Percentiles rank a stretch among this genome's conserved stretches.
Conservation (phyloP, 2,113 vertebrate species). For the Capra hircus region DNA sequence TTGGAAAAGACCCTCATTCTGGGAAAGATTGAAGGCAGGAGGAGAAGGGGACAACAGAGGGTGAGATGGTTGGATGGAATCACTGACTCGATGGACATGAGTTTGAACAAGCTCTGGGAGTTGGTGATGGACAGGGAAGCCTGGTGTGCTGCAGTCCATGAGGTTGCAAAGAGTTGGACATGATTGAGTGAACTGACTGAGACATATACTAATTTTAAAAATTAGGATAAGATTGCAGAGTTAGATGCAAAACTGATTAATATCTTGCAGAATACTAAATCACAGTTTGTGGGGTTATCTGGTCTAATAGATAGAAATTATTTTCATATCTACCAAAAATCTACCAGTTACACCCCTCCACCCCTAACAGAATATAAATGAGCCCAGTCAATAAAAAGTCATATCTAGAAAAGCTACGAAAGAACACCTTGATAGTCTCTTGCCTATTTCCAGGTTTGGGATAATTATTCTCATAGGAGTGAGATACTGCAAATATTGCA, state of each 20-base stretch:
- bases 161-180: not conserved
- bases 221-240: not conserved
- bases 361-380: not conserved
- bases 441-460: not conserved
- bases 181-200: not conserved
- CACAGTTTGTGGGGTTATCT: not conserved
- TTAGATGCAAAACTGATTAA: not conserved
- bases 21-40: not conserved
- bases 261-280: not conserved
- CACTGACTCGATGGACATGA: not conserved
- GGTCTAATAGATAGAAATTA: not conserved
- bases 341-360: not conserved
- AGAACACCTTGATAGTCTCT: not conserved
- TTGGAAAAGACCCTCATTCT: not conserved
- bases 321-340: not conserved
- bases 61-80: not conserved
- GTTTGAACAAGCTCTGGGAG: not conserved
- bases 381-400: not conserved
- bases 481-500: not conserved
- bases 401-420: not conserved
- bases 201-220: not conserved
- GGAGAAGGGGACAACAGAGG: not conserved
- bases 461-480: not conserved
- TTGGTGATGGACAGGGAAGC: not conserved
- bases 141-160: not conserved